phyloP scores from a whole-genome alignment of 1,140 invertebrate genomes.

The Paraescarpia echinospica region DNA sequence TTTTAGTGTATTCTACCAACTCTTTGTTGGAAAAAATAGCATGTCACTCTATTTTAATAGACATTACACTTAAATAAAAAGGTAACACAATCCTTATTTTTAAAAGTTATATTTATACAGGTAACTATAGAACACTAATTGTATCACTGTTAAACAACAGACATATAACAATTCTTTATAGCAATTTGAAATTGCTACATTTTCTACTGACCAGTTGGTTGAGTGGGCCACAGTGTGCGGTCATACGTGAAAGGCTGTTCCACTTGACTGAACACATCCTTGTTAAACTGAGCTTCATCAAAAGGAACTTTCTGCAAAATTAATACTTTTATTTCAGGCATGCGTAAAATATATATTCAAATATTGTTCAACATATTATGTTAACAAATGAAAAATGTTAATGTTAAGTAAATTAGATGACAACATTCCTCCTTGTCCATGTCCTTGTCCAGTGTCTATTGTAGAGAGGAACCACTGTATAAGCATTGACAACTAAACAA shows the following conservation, averaged over 20 bases:
- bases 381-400: conserved; percentile 45
- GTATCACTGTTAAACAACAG: background rate
- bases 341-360: conserved; percentile 25
- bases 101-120: background rate
- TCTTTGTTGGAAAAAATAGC: background rate
- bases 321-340: conserved; percentile 19
- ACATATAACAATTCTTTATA: conserved; percentile 31
- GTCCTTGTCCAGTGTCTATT: background rate
- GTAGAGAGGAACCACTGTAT: background rate
- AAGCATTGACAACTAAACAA: background rate
- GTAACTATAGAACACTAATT: background rate
- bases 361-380: background rate
- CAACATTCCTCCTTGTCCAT: conserved; percentile 55
- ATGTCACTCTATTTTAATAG: no score
- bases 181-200: background rate
- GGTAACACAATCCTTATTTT: no score
- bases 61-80: no score
- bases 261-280: conserved; percentile 65
- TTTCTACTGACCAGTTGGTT: conserved; percentile 7
- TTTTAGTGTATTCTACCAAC: background rate
- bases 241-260: conserved; percentile 67
- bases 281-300: conserved; percentile 52
- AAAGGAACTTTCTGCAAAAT: conserved; percentile 40
- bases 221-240: background rate
- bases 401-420: conserved; percentile 57